A percentile compares a stretch with the other conserved stretches of the same genome.
Evolutionary conservation across 2,888 invertebrate genomes (phyloP).

Genomic region (Temnothorax unifasciatus): DNA sequence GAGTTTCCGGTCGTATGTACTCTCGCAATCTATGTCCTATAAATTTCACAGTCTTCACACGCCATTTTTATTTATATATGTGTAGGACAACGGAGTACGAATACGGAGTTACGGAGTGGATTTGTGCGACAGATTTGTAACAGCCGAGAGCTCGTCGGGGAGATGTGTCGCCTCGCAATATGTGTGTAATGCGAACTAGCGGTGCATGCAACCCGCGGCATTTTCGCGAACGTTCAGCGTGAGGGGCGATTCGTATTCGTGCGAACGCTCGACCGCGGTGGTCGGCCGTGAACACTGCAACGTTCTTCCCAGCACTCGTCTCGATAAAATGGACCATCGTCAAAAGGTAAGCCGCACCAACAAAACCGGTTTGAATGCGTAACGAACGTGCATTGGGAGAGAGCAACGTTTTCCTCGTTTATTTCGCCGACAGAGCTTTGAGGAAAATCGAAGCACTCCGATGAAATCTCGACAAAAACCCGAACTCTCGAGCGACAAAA

Average conservation of each 20-base stretch:
- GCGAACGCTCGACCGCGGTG: conserved; percentile 75
- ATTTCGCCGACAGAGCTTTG: neutral
- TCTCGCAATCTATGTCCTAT: neutral
- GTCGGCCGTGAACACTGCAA: conserved; percentile 73
- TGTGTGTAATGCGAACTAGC: conserved; percentile 43
- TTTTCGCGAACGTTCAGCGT: conserved; percentile 56
- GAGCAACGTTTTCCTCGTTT: no score
- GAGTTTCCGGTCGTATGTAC: neutral
- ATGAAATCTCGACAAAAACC: neutral
- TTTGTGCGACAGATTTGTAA: conserved; percentile 58
- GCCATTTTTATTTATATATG: conserved; percentile 78
- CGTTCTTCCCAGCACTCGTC: conserved; percentile 75
- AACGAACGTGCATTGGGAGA: neutral
- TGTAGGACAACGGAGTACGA: conserved; percentile 71
- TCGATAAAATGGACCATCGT: conserved; percentile 82
- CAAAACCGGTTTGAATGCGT: neutral
- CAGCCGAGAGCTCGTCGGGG: conserved; percentile 51
- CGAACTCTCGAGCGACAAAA: neutral
- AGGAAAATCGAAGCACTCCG: no score
- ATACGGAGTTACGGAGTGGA: conserved; percentile 61
- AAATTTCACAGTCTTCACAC: conserved; percentile 24
- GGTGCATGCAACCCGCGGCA: conserved; percentile 31
- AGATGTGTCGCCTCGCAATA: conserved; percentile 58
- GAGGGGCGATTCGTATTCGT: conserved; percentile 76
- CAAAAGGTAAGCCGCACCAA: conserved; percentile 75